Evolutionary conservation across 2,888 invertebrate species (phyloP), one percentile per base, ranked within the genome.

Genomic region (Galeopsomyia nigrocyanea): DNA sequence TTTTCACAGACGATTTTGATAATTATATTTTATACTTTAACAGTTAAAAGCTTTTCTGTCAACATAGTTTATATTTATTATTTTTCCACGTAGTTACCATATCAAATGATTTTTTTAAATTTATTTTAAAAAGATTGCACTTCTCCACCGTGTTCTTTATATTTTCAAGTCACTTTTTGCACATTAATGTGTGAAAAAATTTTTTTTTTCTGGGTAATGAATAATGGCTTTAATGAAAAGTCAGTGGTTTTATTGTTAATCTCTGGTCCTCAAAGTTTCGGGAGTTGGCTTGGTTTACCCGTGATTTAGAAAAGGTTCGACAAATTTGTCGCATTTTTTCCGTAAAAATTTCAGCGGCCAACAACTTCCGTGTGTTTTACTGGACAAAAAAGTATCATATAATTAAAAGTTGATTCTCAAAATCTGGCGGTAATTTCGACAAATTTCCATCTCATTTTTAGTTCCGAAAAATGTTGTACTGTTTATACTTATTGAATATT

Each of bases 221-320:
- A 39, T 39, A 39, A 7, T 64, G 51, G 17, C 17, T 68, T 72
- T 69, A 51, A 66, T 31, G 56, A 66, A 69, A 69, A 62, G 58
- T 56, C 56, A 56, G 49, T 51, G 50, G 26, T 51, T 68, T 74
- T 74, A 74, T 74, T 74, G 74, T 74, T 74, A 74, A 68, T 79
- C 79, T 65, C 77, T 83, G 83, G 83, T 82, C 83, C 83, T 83
- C 80, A 75, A 71, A 78, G 80, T 82, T 82, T 77, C 78, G 71
- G 74, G 53, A 65, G 71, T 56, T 61, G 39, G 39, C 7, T n/a
- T 46, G 47, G 21, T 21, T n/a, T 56, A 69, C 57, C 60, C 58
- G 57, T 50, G 66, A 62, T 53, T 58, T 70, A 58, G 58, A 63
- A 70, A 57, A 74, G 56, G 46, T 62, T 66, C 17, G 61, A 66